These are phyloP conservation scores for Pseudopipra pipra DNA, from an alignment of 2,113 vertebrate genomes.

Conservation along the genomic window DNA sequence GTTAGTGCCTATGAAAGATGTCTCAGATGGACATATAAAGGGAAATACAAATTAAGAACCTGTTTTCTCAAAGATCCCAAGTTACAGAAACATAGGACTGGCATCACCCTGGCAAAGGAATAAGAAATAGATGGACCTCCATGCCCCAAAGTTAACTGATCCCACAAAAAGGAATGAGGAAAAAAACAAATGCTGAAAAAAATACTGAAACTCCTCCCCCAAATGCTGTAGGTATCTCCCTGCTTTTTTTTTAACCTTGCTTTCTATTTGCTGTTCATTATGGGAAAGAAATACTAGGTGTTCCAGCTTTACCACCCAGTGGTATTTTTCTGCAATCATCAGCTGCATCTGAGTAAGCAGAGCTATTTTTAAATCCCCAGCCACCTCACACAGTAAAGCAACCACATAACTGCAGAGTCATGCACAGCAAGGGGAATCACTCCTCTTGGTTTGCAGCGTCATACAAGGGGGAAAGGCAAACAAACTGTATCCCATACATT, in stretches of 20 bases:
- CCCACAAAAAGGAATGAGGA: neutral
- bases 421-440: neutral
- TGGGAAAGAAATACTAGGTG: constrained; percentile 13
- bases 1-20: neutral
- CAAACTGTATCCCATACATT: neutral
- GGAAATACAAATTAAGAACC: neutral
- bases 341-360: constrained; percentile 48
- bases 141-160: neutral
- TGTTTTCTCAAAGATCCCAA: neutral
- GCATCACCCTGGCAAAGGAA: neutral
- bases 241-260: neutral
- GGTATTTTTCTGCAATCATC: constrained; percentile 11
- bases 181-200: neutral
- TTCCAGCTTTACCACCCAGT: neutral
- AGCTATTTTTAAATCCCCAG: constrained; percentile 37
- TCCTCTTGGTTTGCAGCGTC: neutral
- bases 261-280: constrained; percentile 19
- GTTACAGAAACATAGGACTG: neutral
- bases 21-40: neutral
- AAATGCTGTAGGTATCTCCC: neutral
- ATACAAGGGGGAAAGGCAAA: neutral
- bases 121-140: neutral
- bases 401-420: constrained; percentile 26
- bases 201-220: neutral
- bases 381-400: neutral